Evolutionary conservation across 2,888 invertebrate genomes (phyloP), one percentile per base, ranked within the genome.

Genomic region (Apotomis betuletana): DNA sequence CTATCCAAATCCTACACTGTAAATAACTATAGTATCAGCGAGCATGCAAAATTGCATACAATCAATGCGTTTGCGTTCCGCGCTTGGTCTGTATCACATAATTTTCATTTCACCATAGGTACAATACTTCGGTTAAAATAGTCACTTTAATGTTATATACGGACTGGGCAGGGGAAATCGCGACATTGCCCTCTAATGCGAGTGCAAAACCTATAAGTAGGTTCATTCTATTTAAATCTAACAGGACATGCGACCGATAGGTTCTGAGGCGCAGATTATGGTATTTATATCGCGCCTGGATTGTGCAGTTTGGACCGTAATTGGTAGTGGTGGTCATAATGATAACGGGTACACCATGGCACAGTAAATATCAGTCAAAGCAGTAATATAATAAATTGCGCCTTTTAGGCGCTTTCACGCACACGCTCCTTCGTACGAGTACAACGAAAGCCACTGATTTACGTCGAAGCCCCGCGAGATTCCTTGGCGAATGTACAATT

Each of bases 121-220:
- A 60, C 54, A 51, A 51, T 67, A 38, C 54, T 41, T 12, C 68
- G 9, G 44, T 61, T 70, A 44, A 61, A 71, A 57, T 62, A 51
- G 57, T 44, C 49, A 46, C 57, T 61, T 62, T 57, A 74, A 69
- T 72, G 57, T 67, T 61, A 65, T 69, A 62, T 51, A 41, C 57
- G 41, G 44, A 15, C 70, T 13, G 59, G 44, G 64, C 60, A 63
- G 58, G n/a, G 62, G 46, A 79, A 82, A 86, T 77, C 77, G 78
- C 83, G 77, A 83, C 81, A 83, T 84, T 84, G 81, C 79, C 80
- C 82, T 78, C 79, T 81, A 83, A 84, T 83, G 77, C 74, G 72
- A 41, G 41, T 13, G 54, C 44, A 64, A 38, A 52, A 63, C 10
- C 15, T 54, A 54, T 54, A 54, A 13, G 63, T 54, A 41, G 63